A percentile compares a stretch with the other conserved stretches of the same genome.
These are phyloP conservation scores for Pammene fasciana DNA, from an alignment of 2,888 invertebrate species.

Conservation along the genomic window DNA sequence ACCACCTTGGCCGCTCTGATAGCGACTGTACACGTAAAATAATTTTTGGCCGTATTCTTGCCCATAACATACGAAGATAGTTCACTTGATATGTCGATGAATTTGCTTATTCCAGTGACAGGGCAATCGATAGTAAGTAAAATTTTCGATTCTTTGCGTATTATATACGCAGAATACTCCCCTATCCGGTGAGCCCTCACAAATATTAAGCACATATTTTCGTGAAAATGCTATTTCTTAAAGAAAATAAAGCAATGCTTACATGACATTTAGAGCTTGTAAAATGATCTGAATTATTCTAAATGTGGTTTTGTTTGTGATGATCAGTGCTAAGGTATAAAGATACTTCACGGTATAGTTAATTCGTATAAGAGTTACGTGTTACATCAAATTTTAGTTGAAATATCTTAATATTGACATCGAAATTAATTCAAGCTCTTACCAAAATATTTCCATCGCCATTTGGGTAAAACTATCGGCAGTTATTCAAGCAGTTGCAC, in stretches of 20 bases:
- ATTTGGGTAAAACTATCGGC: background rate
- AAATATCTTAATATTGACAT: constrained; percentile 32
- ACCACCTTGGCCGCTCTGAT: too few species aligned
- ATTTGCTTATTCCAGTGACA: background rate
- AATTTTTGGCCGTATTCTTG: background rate
- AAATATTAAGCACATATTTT: background rate
- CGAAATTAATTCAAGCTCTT: constrained; percentile 25
- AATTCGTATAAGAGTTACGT: constrained; percentile 33
- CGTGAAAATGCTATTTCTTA: background rate
- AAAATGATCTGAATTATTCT: constrained; percentile 17
- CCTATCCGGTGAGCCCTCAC: background rate
- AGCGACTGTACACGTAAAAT: constrained; percentile 14
- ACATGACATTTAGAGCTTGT: constrained; percentile 8
- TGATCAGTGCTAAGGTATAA: constrained; percentile 34
- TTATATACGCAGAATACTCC: background rate
- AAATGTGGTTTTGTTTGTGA: constrained; percentile 2
- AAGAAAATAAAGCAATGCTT: constrained; percentile 20
- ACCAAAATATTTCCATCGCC: constrained; percentile 15
- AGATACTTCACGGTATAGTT: constrained; percentile 29
- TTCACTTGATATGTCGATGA: constrained; percentile 20
- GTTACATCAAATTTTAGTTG: constrained; percentile 8
- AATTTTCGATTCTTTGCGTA: background rate
- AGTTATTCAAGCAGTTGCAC: background rate
- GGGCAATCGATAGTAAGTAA: background rate
- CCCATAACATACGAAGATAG: constrained; percentile 4